Base-by-base conservation (phyloP, 2,797 vertebrate genomes). In the Syndactyla subalaris region DNA sequence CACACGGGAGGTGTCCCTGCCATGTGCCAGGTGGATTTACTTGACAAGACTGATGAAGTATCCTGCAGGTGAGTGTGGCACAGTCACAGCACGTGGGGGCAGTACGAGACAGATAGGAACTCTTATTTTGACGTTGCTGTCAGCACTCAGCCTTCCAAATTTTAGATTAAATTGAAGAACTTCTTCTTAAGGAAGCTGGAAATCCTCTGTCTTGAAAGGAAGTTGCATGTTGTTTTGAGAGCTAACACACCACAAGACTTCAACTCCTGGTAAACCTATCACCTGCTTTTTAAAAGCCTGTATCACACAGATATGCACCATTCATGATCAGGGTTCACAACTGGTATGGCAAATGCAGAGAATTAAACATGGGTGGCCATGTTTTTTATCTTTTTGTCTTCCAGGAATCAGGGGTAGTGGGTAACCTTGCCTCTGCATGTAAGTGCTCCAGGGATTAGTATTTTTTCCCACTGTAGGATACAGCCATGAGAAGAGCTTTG, bases 71-170 rank as follows among this genome's bases (percentile, higher is more conserved):
- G 5, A 76, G 41, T 1, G 22, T 18, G 13, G 18, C 38, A 43
- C 82, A 7, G 62, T 14, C 59, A 19, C 55, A 83, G 52, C 70
- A 57, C 0, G 0, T 14, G 30, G 45, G n/a, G 32, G 23, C 38
- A 30, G 48, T 26, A 62, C 36, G 16, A 74, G 70, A 48, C 58
- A 81, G 68, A 80, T 5, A 20, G 62, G 57, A 74, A 54, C 34
- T 68, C 61, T 21, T 52, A 51, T 71, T 82, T 22, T 77, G 54
- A 68, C 63, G 58, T 26, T 75, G 34, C 54, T 71, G 16, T 58
- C 54, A 81, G 76, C 13, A 51, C 26, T 73, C 55, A 67, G 75
- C 19, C 61, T 90, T 87, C n/a, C 61, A 63, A 76, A 94, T 74
- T 85, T 24, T 3, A 55, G 48, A 39, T 14, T 7, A 76, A 62